A percentile compares a stretch with the other conserved stretches of the same genome.
Conservation (phyloP, 2,888 invertebrate genomes). For the Cosmorhoe ocellata region DNA sequence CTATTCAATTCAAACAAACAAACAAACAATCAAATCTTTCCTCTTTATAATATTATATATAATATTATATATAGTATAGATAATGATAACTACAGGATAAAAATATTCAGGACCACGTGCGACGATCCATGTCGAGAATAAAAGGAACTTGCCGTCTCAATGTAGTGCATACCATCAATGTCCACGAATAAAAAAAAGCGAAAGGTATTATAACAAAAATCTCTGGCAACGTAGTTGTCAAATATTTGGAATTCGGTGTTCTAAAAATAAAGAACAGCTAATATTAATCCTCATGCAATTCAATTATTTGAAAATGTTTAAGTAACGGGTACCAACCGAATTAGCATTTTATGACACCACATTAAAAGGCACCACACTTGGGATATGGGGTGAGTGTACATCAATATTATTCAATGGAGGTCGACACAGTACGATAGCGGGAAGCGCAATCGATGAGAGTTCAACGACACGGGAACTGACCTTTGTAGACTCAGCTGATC, state of each 20-base stretch:
- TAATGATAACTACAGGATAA: conserved; percentile 7
- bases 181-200: too few species aligned
- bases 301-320: too few species aligned
- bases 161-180: conserved; percentile 14
- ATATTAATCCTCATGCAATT: too few species aligned
- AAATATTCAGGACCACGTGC: conserved; percentile 24
- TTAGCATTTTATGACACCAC: background rate
- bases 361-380: conserved; percentile 18
- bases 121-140: conserved; percentile 19
- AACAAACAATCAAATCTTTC: too few species aligned
- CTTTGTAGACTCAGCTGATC: conserved; percentile 78
- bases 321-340: too few species aligned
- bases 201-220: too few species aligned
- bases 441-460: conserved; percentile 76
- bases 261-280: too few species aligned
- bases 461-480: conserved; percentile 78
- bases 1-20: too few species aligned
- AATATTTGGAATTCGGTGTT: too few species aligned
- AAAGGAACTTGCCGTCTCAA: conserved; percentile 17
- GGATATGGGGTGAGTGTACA: conserved; percentile 36
- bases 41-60: too few species aligned
- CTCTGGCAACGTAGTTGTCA: too few species aligned
- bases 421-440: conserved; percentile 63
- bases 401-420: conserved; percentile 64
- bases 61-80: too few species aligned